These are phyloP conservation scores for Glaucopsyche alexis DNA, from an alignment of 2,888 invertebrate genomes.

Conservation along the genomic window DNA sequence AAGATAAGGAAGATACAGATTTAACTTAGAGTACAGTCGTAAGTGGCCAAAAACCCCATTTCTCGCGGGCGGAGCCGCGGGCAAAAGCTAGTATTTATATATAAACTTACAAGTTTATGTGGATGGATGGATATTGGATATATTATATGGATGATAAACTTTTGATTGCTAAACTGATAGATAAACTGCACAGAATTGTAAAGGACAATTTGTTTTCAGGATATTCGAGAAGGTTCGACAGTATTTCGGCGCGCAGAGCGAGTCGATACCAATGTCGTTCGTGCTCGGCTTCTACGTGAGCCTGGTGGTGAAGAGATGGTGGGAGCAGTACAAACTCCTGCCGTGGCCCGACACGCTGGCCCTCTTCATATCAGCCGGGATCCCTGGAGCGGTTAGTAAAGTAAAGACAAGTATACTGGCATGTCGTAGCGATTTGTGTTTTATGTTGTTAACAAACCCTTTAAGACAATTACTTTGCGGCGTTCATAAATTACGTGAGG, in stretches of 20 bases:
- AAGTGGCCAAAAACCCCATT: too few relatives aligned
- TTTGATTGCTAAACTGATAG: too few relatives aligned
- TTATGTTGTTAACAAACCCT: too few relatives aligned
- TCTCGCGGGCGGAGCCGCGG: too few relatives aligned
- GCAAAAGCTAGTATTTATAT: too few relatives aligned
- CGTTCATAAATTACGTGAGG: too few relatives aligned
- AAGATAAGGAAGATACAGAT: too few relatives aligned
- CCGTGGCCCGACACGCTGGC: slow-evolving; percentile 97
- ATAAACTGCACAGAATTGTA: not conserved
- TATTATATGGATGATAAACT: too few relatives aligned
- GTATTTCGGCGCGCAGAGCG: slow-evolving; percentile 93
- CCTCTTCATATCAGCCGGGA: slow-evolving; percentile 93
- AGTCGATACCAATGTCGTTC: slow-evolving; percentile 96
- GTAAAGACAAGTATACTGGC: slow-evolving; percentile 45
- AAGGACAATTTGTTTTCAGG: slow-evolving; percentile 77
- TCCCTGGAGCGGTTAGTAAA: slow-evolving; percentile 92
- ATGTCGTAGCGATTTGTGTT: not conserved
- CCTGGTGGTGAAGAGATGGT: slow-evolving; percentile 95
- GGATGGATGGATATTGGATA: too few relatives aligned
- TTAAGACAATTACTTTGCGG: too few relatives aligned
- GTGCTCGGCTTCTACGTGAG: slow-evolving; percentile 97
- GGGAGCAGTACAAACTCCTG: slow-evolving; percentile 95
- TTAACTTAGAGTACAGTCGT: too few relatives aligned
- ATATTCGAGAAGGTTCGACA: slow-evolving; percentile 91
- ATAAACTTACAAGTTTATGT: too few relatives aligned